Base-by-base conservation (phyloP, 2,888 invertebrate species). In the Endotricha flammealis region DNA sequence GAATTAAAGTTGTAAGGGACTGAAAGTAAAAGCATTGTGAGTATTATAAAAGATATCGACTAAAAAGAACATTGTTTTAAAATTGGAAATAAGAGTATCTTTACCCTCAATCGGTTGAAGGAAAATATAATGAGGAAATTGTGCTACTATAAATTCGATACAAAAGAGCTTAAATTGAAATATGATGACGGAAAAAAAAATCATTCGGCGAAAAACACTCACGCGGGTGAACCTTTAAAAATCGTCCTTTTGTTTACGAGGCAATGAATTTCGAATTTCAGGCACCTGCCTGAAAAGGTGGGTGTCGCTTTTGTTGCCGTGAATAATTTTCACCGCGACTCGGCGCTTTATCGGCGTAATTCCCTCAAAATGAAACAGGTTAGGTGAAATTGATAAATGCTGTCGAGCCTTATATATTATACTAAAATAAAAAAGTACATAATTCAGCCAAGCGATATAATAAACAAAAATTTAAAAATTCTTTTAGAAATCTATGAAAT, bases 221-320 rank as follows among this genome's bases (percentile, higher is more conserved):
- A 50, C 52, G 50, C 46, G 12, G 23, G 13, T 46, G 55, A 55
- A 48, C 64, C 52, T 69, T 67, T 63, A 67, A 76, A 76, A 78
- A 72, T 67, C 56, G 62, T 67, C 60, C 67, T 65, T 66, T 76
- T 80, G 75, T 79, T 75, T 78, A 74, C 69, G 70, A 62, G 59
- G 73, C 74, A 70, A 79, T 80, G 77, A 78, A 79, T 79, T 72
- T 58, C 51, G 62, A 65, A 73, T 73, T 71, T 68, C 67, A 72
- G 74, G 69, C 70, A 73, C 68, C 76, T 72, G 74, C 67, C 66
- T 57, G 60, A 56, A 64, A 65, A 66, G 64, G 61, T 58, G 63
- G 70, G 67, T 58, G 63, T 55, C 57, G 58, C 74, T 67, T 64
- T 77, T 77, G 77, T 77, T 71, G 64, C 46, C 47, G 64, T 70